These are phyloP conservation scores for Therioaphis trifolii DNA, from an alignment of 2,888 invertebrate genomes.

Conservation along the genomic window DNA sequence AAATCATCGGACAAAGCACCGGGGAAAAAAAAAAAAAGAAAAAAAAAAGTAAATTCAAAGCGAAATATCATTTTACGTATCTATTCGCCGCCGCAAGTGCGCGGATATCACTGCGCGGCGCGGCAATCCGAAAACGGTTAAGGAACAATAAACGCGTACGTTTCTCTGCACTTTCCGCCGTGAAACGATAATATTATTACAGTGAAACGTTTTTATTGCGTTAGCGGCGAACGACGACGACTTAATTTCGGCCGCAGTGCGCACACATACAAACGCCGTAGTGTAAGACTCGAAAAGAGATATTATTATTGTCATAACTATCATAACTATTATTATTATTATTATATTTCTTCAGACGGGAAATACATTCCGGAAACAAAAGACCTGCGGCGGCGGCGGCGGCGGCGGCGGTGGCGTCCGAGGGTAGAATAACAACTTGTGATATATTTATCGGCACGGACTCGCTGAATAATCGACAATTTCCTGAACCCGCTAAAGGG, in stretches of 20 bases:
- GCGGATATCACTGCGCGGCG: not conserved
- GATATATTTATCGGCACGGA: slow-evolving; percentile 56
- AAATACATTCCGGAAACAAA: slow-evolving; percentile 60
- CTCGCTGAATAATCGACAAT: slow-evolving; percentile 61
- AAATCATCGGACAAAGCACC: not conserved
- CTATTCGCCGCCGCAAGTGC: not conserved
- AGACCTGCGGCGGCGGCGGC: slow-evolving; percentile 21
- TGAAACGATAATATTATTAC: not conserved
- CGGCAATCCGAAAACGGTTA: slow-evolving; percentile 2
- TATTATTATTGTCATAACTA: slow-evolving; percentile 40
- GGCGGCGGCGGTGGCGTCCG: too few species aligned
- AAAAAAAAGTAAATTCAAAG: not conserved
- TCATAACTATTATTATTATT: slow-evolving; percentile 17
- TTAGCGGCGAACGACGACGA: not conserved
- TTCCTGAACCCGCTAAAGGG: slow-evolving; percentile 58
- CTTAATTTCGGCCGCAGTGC: slow-evolving; percentile 42
- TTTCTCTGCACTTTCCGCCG: slow-evolving; percentile 11
- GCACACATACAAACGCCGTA: not conserved
- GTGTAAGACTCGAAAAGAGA: slow-evolving; percentile 42
- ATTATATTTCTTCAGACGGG: slow-evolving; percentile 54
- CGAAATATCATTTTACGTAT: not conserved
- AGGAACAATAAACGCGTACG: not conserved
- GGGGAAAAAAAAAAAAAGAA: too few species aligned
- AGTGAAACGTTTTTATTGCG: slow-evolving; percentile 13
- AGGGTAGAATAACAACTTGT: slow-evolving; percentile 39